Evolutionary conservation across 2,888 invertebrate genomes (phyloP).

Genomic region (Xanthorhoe designata): DNA sequence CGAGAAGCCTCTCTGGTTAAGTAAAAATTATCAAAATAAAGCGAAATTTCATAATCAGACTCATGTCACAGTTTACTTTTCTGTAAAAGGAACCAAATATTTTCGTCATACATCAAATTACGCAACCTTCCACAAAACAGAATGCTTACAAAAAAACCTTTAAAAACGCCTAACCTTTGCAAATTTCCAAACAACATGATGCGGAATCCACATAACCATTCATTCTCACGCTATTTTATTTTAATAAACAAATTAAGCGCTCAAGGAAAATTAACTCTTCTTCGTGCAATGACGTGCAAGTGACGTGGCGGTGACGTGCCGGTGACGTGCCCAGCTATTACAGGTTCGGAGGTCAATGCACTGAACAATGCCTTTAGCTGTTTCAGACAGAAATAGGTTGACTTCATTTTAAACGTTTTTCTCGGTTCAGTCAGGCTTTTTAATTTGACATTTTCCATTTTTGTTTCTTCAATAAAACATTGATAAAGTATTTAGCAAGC

Average conservation of each 20-base stretch:
- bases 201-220: constrained; percentile 36
- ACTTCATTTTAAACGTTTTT: not conserved
- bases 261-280: constrained; percentile 77
- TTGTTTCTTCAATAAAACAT: no score
- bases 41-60: no score
- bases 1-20: no score
- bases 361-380: constrained; percentile 37
- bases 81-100: no score
- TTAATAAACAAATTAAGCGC: constrained; percentile 71
- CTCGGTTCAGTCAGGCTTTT: not conserved
- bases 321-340: constrained; percentile 76
- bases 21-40: no score
- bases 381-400: not conserved
- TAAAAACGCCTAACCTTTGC: not conserved
- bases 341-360: constrained; percentile 61
- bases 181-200: constrained; percentile 14
- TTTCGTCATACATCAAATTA: no score
- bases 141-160: not conserved
- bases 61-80: no score
- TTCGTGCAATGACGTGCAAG: constrained; percentile 61
- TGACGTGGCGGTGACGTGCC: constrained; percentile 77
- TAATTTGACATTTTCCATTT: not conserved
- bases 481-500: no score
- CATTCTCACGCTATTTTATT: constrained; percentile 48
- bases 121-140: not conserved